These are phyloP conservation scores for Eudiplozoon nipponicum DNA, from an alignment of 2,888 invertebrate species.

Conservation along the genomic window DNA sequence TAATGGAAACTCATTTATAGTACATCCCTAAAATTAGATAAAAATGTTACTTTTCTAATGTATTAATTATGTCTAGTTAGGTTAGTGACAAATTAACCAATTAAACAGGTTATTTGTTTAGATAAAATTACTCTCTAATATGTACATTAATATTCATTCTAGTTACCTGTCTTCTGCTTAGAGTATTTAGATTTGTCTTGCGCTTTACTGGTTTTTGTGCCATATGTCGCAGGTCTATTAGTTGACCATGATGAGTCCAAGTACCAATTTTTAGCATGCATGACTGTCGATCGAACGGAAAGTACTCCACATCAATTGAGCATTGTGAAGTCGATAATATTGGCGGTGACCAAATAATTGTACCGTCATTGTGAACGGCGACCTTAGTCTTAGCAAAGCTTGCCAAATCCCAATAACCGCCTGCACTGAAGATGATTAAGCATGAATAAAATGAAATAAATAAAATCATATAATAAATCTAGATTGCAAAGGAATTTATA, in stretches of 20 bases:
- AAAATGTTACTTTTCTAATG: no score
- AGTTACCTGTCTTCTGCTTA: no score
- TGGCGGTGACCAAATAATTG: conserved; percentile 61
- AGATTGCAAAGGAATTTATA: not conserved
- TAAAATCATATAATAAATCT: not conserved
- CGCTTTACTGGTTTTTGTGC: conserved; percentile 12
- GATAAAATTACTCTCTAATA: no score
- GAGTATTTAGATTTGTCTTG: no score
- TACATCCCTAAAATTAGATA: no score
- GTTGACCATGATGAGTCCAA: conserved; percentile 33
- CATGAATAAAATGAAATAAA: no score
- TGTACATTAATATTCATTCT: no score
- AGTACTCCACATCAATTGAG: conserved; percentile 56
- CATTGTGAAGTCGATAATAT: conserved; percentile 35
- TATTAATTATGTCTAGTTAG: no score
- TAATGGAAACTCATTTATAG: no score
- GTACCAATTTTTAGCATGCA: conserved; percentile 63
- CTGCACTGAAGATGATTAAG: conserved; percentile 15
- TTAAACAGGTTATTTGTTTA: no score
- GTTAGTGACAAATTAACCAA: no score
- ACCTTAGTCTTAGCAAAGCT: conserved; percentile 19
- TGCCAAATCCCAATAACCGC: conserved; percentile 17
- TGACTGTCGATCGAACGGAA: conserved; percentile 58
- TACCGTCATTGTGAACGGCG: conserved; percentile 20
- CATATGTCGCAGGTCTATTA: conserved; percentile 19